Percentiles rank a stretch among this genome's conserved stretches.
Evolutionary conservation across 2,797 vertebrate genomes (phyloP).

Genomic region (Loriculus beryllinus): DNA sequence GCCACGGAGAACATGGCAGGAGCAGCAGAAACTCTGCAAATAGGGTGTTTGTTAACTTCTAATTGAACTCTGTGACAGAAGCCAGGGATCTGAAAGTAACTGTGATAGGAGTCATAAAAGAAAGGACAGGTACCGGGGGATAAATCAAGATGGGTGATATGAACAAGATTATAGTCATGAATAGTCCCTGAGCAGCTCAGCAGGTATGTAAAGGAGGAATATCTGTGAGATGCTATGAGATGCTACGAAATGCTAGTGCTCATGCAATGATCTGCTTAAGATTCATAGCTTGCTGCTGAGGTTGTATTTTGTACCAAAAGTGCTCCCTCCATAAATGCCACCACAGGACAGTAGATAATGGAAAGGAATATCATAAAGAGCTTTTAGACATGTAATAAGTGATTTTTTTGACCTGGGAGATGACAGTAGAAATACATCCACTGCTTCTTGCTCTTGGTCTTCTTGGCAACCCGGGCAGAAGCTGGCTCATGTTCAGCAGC

Average conservation of each 20-base stretch:
- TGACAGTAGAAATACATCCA: not conserved
- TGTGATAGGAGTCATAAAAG: not conserved
- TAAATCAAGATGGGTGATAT: not conserved
- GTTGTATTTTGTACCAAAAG: not conserved
- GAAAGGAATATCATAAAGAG: not conserved
- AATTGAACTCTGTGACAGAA: constrained; percentile 6
- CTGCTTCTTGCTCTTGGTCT: not conserved
- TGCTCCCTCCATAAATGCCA: not conserved
- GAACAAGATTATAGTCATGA: not conserved
- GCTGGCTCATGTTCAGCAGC: not conserved
- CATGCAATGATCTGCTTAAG: not conserved
- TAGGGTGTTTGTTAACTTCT: not conserved
- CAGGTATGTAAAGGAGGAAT: not conserved
- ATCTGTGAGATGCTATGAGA: not conserved
- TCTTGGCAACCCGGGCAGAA: not conserved
- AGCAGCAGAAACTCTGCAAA: not conserved
- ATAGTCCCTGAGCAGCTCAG: not conserved
- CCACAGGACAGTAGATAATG: not conserved
- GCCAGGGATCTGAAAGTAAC: not conserved
- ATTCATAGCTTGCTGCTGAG: not conserved
- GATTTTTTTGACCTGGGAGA: not conserved
- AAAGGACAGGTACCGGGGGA: not conserved
- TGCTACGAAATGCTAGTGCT: not conserved
- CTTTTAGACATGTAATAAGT: not conserved
- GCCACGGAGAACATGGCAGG: not conserved